Evolutionary conservation across 2,113 vertebrate species (phyloP).

Genomic region (Synodontis membranacea): DNA sequence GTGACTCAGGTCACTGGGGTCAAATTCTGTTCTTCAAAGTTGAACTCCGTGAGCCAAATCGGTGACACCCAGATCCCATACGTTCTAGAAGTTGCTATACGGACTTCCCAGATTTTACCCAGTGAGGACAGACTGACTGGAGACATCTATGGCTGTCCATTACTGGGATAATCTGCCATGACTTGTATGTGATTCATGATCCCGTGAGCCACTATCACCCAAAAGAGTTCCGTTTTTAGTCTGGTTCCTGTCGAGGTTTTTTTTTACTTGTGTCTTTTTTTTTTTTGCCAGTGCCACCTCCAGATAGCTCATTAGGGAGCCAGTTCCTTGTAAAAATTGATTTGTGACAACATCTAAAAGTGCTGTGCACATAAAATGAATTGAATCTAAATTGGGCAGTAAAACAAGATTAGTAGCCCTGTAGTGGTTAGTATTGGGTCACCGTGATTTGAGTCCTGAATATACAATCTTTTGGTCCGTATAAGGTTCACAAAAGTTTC

Average conservation of each 20-base stretch:
- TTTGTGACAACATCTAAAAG: not conserved
- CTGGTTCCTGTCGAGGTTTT: not conserved
- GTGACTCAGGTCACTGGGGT: not conserved
- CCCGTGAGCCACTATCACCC: not conserved
- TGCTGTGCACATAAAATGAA: not conserved
- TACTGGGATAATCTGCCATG: too few relatives aligned
- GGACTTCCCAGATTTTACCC: not conserved
- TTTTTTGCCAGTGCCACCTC: too few relatives aligned
- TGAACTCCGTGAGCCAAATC: not conserved
- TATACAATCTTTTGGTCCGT: not conserved
- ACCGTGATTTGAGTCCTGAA: not conserved
- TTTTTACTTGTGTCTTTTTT: not conserved
- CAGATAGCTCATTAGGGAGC: not conserved
- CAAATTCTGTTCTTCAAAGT: not conserved
- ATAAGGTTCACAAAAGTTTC: not conserved
- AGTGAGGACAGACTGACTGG: not conserved
- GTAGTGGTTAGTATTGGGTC: not conserved
- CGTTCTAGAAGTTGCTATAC: not conserved
- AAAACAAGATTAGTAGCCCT: not conserved
- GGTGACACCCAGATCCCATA: not conserved
- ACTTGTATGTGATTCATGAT: not conserved
- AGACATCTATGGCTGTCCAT: not conserved
- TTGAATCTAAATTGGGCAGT: not conserved
- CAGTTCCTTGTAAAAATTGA: not conserved
- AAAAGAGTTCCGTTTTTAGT: not conserved